These are phyloP conservation scores for Semicossyphus pulcher DNA, from an alignment of 2,113 vertebrate genomes.

Conservation along the genomic window DNA sequence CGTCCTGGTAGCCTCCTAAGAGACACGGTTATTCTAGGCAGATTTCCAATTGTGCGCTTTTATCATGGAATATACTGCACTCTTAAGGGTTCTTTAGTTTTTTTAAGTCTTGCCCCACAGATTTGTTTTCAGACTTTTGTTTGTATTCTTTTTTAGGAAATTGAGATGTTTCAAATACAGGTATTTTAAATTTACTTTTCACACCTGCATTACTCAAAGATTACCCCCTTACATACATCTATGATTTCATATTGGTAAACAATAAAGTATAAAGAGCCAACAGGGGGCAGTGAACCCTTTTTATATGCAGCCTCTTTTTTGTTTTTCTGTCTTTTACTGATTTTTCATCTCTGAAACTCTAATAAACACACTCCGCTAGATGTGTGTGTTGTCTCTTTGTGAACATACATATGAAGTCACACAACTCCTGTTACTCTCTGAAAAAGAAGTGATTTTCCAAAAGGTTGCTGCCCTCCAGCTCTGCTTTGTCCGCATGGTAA, in stretches of 20 bases:
- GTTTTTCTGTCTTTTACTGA: constrained; percentile 38
- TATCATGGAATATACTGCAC: neutral
- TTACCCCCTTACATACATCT: neutral
- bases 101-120: neutral
- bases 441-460: neutral
- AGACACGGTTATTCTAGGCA: neutral
- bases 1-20: neutral
- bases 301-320: neutral
- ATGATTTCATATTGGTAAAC: constrained; percentile 17
- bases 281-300: constrained; percentile 14
- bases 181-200: neutral
- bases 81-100: neutral
- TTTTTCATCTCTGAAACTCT: constrained; percentile 53
- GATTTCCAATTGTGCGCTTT: neutral
- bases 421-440: neutral
- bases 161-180: neutral
- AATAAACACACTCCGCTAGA: constrained; percentile 58
- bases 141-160: neutral
- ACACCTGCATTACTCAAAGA: neutral
- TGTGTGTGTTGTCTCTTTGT: constrained; percentile 11
- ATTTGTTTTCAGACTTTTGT: neutral
- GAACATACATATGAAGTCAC: neutral
- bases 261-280: neutral
- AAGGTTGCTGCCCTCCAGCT: constrained; percentile 48
- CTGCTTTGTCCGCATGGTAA: constrained; percentile 34